phyloP scores from a whole-genome alignment of 2,797 vertebrate species.

The Heteromormyrus szaboi region DNA sequence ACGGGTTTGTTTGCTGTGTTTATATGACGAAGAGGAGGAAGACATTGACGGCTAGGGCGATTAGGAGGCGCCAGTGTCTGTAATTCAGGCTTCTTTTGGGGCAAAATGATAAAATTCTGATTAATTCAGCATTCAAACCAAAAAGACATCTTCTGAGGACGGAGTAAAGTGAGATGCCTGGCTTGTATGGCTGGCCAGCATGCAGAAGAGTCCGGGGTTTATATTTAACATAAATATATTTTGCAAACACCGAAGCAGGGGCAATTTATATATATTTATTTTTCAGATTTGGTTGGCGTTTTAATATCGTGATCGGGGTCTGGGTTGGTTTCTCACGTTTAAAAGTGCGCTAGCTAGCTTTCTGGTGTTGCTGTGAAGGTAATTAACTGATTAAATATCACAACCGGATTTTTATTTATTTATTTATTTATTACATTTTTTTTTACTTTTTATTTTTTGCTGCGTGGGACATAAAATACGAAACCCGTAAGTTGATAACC shows the following conservation, averaged over 20 bases:
- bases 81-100: neutral
- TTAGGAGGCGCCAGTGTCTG: neutral
- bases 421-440: neutral
- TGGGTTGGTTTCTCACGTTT: neutral
- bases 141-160: neutral
- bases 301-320: neutral
- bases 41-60: neutral
- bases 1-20: slow-evolving; percentile 14
- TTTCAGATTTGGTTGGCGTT: neutral
- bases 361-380: neutral
- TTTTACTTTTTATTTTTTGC: neutral
- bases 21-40: neutral
- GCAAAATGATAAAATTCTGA: neutral
- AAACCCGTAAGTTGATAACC: neutral
- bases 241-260: neutral
- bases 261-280: neutral
- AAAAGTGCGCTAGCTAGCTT: neutral
- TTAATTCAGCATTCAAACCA: neutral
- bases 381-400: neutral
- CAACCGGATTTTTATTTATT: neutral
- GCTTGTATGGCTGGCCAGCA: neutral
- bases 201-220: neutral
- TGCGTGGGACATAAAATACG: neutral
- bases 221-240: neutral
- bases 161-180: neutral